Conservation (phyloP, 2,113 vertebrate species). For the Lepus europaeus region DNA sequence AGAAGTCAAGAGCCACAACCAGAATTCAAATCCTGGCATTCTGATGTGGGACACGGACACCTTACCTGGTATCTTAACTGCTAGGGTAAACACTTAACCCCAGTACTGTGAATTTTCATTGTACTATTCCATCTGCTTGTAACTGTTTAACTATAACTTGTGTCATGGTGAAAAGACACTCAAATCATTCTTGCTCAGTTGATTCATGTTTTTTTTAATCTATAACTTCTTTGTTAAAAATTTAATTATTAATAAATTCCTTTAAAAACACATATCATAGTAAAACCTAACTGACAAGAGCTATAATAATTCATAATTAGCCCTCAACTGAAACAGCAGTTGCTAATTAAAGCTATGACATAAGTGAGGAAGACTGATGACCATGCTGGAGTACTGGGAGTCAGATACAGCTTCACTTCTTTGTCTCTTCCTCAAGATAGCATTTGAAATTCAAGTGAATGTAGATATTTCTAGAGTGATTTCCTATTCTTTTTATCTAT, state of each 20-base stretch:
- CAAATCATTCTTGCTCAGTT: constrained; percentile 24
- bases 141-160: neutral
- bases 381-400: neutral
- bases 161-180: neutral
- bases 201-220: neutral
- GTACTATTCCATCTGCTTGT: constrained; percentile 10
- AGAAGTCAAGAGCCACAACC: too few species aligned
- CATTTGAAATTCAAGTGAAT: constrained; percentile 63
- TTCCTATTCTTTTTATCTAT: too few species aligned
- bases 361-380: neutral
- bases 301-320: constrained; percentile 8
- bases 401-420: neutral
- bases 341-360: neutral
- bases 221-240: neutral
- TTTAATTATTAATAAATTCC: neutral
- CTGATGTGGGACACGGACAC: too few species aligned
- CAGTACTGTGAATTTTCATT: constrained; percentile 3
- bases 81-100: neutral
- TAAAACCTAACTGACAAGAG: constrained; percentile 39
- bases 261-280: constrained; percentile 21
- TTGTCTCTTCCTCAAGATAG: neutral
- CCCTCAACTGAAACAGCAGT: neutral
- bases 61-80: too few species aligned
- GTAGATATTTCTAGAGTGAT: constrained; percentile 19
- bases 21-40: too few species aligned